phyloP scores from a whole-genome alignment of 2,888 invertebrate genomes.

The Notodonta ziczac region DNA sequence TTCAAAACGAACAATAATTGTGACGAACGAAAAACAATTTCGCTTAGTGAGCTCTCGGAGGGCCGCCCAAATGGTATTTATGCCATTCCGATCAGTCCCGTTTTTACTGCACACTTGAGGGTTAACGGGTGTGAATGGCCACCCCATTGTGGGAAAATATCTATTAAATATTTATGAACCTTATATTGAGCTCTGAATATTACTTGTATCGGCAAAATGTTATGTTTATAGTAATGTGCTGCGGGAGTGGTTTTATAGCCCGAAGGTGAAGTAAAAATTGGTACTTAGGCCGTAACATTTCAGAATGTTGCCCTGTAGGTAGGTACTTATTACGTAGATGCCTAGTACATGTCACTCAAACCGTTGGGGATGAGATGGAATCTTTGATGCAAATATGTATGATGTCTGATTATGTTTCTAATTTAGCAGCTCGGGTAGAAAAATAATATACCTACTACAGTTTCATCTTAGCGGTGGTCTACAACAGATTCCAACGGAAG shows the following conservation, averaged over 20 bases:
- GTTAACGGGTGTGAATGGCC: slow-evolving; percentile 79
- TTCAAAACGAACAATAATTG: slow-evolving; percentile 60
- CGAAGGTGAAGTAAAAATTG: slow-evolving; percentile 45
- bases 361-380: slow-evolving; percentile 8
- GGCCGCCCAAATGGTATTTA: slow-evolving; percentile 64
- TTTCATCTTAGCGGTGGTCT: background rate
- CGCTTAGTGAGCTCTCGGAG: slow-evolving; percentile 67
- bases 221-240: slow-evolving; percentile 56
- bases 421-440: too few species aligned
- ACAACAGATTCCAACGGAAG: background rate
- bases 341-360: slow-evolving; percentile 3
- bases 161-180: slow-evolving; percentile 81
- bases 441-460: too few species aligned
- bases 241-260: slow-evolving; percentile 52
- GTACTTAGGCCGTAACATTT: slow-evolving; percentile 38
- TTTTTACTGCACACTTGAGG: slow-evolving; percentile 73
- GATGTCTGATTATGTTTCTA: too few species aligned
- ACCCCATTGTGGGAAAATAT: slow-evolving; percentile 83
- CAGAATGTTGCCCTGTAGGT: slow-evolving; percentile 23
- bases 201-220: slow-evolving; percentile 58
- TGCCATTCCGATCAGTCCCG: slow-evolving; percentile 73
- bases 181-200: slow-evolving; percentile 62
- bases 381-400: too few species aligned
- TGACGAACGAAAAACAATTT: slow-evolving; percentile 64
- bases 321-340: background rate